Conservation (phyloP, 2,888 invertebrate species). For the Celastrina argiolus region DNA sequence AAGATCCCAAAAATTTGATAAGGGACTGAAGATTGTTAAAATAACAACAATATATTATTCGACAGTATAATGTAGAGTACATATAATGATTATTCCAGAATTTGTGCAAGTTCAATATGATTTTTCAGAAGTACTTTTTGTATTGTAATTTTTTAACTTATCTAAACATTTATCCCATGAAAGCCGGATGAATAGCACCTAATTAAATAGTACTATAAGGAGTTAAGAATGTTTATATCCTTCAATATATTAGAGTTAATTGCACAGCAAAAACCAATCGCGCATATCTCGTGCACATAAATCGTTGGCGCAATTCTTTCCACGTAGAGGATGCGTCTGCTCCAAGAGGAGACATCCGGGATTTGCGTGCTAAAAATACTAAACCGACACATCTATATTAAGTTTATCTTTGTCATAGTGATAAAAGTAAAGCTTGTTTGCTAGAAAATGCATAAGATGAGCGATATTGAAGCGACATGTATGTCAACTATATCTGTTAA, state of each 20-base stretch:
- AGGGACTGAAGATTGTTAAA: not conserved
- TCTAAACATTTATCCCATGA: too few species aligned
- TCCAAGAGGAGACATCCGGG: conserved; percentile 33
- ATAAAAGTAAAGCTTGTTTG: too few species aligned
- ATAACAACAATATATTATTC: not conserved
- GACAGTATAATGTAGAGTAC: too few species aligned
- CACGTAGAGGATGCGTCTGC: conserved; percentile 16
- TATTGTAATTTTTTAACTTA: too few species aligned
- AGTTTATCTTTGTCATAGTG: not conserved
- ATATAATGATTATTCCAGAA: too few species aligned
- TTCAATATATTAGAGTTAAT: conserved; percentile 14
- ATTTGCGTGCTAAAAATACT: conserved; percentile 52
- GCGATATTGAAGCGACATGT: too few species aligned
- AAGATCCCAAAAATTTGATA: not conserved
- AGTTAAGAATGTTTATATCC: conserved; percentile 3
- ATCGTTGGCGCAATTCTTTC: conserved; percentile 15
- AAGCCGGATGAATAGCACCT: not conserved
- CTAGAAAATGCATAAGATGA: too few species aligned
- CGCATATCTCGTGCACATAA: conserved; percentile 3
- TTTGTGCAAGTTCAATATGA: too few species aligned
- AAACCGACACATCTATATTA: conserved; percentile 32
- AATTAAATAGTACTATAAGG: not conserved
- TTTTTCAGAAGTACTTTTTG: too few species aligned
- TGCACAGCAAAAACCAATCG: conserved; percentile 8
- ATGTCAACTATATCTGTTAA: too few species aligned